These are phyloP conservation scores for Stichodactyla mertensii DNA, from an alignment of 64 coral and sea anemone genomes.

Conservation along the genomic window DNA sequence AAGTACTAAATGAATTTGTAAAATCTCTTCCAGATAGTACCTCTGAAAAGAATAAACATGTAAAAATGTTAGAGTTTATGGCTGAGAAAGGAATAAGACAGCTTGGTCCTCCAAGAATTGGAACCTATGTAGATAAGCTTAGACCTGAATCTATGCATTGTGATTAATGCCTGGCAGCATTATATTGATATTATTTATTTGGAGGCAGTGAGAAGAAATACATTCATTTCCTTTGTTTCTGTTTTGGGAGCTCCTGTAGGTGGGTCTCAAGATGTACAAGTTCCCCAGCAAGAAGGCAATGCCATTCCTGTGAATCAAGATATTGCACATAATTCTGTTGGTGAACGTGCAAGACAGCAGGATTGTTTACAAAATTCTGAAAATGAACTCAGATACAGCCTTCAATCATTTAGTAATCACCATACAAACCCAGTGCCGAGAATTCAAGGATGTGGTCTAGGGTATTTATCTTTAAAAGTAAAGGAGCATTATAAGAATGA, in stretches of 20 bases:
- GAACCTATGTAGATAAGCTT: constrained; percentile 11
- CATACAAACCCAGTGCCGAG: background rate
- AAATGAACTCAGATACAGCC: background rate
- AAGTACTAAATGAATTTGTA: background rate
- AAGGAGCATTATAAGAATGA: constrained; percentile 43
- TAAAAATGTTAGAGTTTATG: constrained; percentile 18
- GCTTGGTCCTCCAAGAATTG: constrained; percentile 34
- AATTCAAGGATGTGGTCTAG: too few relatives aligned
- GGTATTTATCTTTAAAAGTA: constrained; percentile 3
- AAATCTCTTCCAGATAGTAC: background rate
- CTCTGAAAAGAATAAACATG: constrained; percentile 29
- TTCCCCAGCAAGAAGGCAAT: background rate
- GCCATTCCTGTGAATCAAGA: too few relatives aligned
- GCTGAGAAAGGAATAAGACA: constrained; percentile 55
- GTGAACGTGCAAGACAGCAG: background rate
- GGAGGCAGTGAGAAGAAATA: background rate
- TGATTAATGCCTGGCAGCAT: constrained; percentile 59
- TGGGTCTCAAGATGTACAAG: too few relatives aligned
- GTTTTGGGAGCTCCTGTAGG: too few relatives aligned
- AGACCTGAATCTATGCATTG: constrained; percentile 40
- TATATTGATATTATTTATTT: constrained; percentile 8
- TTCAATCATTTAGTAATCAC: background rate
- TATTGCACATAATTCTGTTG: background rate
- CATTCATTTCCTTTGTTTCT: background rate
- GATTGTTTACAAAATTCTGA: background rate